Percentiles rank a stretch among this genome's conserved stretches.
phyloP scores from a whole-genome alignment of 1,140 invertebrate species.

The Anastrepha ludens region DNA sequence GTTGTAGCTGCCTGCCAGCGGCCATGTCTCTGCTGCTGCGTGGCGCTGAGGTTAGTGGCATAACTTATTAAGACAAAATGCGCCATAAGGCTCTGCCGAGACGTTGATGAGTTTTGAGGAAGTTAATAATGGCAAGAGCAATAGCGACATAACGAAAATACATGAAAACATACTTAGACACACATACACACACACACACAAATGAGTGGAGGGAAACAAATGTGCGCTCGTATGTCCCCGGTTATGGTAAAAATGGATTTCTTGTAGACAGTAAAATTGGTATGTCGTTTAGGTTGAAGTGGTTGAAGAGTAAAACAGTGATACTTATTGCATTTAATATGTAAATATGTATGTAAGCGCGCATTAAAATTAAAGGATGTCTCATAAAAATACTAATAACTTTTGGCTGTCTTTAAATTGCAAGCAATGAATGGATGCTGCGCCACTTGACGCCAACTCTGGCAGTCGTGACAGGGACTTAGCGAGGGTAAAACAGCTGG shows the following conservation, averaged over 20 bases:
- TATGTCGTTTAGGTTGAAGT: no score
- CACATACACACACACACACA: neutral
- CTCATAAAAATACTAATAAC: no score
- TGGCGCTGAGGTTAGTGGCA: neutral
- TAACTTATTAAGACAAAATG: slow-evolving; percentile 51
- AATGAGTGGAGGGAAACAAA: neutral
- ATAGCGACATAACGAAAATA: slow-evolving; percentile 24
- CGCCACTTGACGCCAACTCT: no score
- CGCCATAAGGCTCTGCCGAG: slow-evolving; percentile 43
- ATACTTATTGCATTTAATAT: no score
- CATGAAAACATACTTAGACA: neutral
- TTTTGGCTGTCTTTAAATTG: no score
- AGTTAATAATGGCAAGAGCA: slow-evolving; percentile 35
- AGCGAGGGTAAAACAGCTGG: no score
- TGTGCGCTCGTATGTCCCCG: neutral
- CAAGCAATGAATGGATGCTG: no score
- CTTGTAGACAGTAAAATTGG: neutral
- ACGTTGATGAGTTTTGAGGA: slow-evolving; percentile 43
- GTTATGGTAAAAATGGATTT: neutral
- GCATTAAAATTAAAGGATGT: no score
- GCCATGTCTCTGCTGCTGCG: slow-evolving; percentile 18
- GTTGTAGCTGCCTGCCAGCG: neutral
- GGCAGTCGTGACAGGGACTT: no score
- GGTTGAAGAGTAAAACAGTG: no score
- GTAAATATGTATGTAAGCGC: no score